phyloP scores from a whole-genome alignment of 2,888 invertebrate genomes.

The Drosophila ochracea region DNA sequence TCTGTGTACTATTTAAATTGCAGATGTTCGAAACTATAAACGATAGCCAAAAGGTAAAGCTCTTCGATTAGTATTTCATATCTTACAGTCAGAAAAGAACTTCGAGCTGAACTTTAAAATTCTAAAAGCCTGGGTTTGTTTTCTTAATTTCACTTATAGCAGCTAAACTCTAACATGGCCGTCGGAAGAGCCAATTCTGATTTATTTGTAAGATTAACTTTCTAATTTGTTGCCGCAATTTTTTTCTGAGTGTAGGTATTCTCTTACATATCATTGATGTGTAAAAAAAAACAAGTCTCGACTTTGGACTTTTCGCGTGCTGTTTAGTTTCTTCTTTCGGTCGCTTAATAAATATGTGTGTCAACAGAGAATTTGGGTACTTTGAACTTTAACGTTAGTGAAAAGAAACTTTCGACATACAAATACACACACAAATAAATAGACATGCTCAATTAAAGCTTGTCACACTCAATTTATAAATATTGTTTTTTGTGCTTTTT shows the following conservation, averaged over 20 bases:
- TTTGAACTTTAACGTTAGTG: conserved; percentile 50
- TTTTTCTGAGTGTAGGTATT: neutral
- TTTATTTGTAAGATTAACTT: neutral
- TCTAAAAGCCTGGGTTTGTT: neutral
- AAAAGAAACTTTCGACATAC: conserved; percentile 55
- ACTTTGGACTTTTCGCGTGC: conserved; percentile 14
- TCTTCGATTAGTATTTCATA: neutral
- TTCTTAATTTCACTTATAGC: neutral
- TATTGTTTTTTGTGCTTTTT: conserved; percentile 38
- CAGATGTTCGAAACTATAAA: conserved; percentile 7
- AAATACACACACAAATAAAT: conserved; percentile 1
- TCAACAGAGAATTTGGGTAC: conserved; percentile 44
- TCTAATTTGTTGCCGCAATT: neutral
- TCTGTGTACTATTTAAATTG: conserved; percentile 1
- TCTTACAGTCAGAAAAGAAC: neutral
- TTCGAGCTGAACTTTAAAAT: neutral
- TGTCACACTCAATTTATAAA: conserved; percentile 33
- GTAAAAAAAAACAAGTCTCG: conserved; percentile 7
- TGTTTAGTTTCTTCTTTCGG: conserved; percentile 48
- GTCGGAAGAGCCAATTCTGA: neutral
- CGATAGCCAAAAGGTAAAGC: neutral
- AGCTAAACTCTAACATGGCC: neutral
- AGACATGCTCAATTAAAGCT: conserved; percentile 42
- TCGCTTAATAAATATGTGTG: conserved; percentile 50
- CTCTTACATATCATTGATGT: neutral